phyloP scores from a whole-genome alignment of 2,113 vertebrate species.

The Rhabdomys dilectus region DNA sequence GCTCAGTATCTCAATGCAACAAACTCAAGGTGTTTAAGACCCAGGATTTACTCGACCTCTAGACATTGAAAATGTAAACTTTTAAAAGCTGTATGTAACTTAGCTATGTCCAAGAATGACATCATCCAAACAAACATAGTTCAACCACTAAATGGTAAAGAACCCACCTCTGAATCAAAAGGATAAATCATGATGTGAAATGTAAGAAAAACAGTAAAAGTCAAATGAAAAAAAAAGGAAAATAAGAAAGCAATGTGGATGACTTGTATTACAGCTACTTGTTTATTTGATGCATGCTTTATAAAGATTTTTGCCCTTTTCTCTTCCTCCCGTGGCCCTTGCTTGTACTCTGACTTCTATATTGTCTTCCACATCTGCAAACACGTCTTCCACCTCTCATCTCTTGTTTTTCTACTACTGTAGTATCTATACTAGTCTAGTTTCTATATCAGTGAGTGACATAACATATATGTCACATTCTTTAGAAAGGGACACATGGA shows the following conservation, averaged over 20 bases:
- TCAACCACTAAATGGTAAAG: neutral
- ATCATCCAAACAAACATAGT: neutral
- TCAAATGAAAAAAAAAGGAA: neutral
- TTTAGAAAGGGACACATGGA: neutral
- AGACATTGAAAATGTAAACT: neutral
- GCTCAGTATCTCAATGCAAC: neutral
- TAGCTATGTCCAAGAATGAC: neutral
- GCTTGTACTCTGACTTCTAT: neutral
- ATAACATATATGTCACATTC: neutral
- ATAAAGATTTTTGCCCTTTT: neutral
- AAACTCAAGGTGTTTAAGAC: neutral
- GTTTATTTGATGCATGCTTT: neutral
- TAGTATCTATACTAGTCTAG: neutral
- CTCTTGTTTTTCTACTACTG: accelerated
- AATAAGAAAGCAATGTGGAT: neutral
- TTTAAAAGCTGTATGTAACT: neutral
- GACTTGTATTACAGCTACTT: neutral
- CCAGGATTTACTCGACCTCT: neutral
- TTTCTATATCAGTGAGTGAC: neutral
- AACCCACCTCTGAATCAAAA: neutral
- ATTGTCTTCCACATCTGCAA: too few species aligned
- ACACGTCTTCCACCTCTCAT: neutral
- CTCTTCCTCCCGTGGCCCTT: neutral
- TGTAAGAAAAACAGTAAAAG: neutral
- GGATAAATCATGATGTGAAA: neutral